These are phyloP conservation scores for Panthera leo DNA, from an alignment of 2,113 vertebrate genomes.

Conservation along the genomic window DNA sequence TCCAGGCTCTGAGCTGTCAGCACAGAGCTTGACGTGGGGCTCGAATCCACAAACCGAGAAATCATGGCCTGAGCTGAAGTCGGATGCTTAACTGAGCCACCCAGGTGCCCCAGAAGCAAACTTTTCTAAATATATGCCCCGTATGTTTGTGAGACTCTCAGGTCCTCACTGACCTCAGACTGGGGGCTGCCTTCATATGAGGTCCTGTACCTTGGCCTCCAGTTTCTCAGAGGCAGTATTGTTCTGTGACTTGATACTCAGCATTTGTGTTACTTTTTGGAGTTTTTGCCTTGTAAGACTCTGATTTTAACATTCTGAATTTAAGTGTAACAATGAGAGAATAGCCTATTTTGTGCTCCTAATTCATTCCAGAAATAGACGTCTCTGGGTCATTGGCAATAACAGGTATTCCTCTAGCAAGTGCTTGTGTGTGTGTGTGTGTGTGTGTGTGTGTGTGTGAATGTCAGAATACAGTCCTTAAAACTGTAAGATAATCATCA, in stretches of 20 bases:
- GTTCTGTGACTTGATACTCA: neutral
- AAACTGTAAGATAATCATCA: neutral
- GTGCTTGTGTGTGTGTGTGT: neutral
- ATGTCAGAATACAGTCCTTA: neutral
- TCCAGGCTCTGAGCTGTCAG: no score
- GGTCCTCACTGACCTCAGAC: neutral
- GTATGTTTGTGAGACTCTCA: neutral
- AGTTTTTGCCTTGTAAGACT: neutral
- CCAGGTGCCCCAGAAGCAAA: no score
- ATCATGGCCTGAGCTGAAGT: no score
- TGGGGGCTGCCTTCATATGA: neutral
- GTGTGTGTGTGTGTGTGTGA: neutral
- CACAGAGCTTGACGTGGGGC: no score
- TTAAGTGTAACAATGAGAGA: neutral
- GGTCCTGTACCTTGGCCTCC: neutral
- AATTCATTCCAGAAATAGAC: neutral
- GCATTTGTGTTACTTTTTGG: neutral
- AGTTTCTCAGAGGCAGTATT: neutral
- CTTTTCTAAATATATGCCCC: neutral
- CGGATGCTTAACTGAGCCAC: no score
- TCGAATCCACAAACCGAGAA: no score
- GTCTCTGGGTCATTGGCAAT: neutral
- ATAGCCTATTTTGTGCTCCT: neutral
- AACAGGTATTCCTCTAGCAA: neutral
- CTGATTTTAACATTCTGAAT: neutral